These are phyloP conservation scores for Hydropsyche tenuis DNA, from an alignment of 1,140 invertebrate genomes.

Conservation along the genomic window DNA sequence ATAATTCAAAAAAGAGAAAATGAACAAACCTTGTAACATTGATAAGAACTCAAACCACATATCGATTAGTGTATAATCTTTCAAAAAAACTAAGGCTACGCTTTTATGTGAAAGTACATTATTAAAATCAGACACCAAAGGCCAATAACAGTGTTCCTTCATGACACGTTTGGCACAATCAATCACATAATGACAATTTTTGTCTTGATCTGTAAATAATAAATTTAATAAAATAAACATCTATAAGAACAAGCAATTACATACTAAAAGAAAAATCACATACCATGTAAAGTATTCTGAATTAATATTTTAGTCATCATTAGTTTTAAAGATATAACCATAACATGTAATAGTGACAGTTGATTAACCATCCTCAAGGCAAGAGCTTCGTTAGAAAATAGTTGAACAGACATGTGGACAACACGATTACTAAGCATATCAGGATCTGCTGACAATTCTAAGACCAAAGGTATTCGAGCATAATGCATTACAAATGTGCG, in stretches of 20 bases:
- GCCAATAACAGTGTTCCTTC: conserved; percentile 99
- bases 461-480: conserved; percentile 88
- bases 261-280: conserved; percentile 47
- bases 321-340: conserved; percentile 90
- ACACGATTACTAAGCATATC: conserved; percentile 93
- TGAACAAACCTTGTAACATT: conserved; percentile 93
- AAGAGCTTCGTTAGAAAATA: conserved; percentile 93
- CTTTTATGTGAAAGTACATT: conserved; percentile 94
- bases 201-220: conserved; percentile 70
- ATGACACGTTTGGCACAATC: conserved; percentile 90
- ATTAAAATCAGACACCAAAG: conserved; percentile 94
- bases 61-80: conserved; percentile 82
- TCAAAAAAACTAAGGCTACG: conserved; percentile 88
- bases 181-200: conserved; percentile 90
- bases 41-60: conserved; percentile 95
- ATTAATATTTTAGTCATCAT: conserved; percentile 94
- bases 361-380: conserved; percentile 90
- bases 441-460: conserved; percentile 84
- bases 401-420: conserved; percentile 94
- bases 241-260: background rate
- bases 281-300: conserved; percentile 84
- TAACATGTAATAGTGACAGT: conserved; percentile 88
- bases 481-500: conserved; percentile 96
- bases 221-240: background rate
- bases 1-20: conserved; percentile 17